These are phyloP conservation scores for Chionis minor DNA, from an alignment of 2,113 vertebrate species.

Conservation along the genomic window DNA sequence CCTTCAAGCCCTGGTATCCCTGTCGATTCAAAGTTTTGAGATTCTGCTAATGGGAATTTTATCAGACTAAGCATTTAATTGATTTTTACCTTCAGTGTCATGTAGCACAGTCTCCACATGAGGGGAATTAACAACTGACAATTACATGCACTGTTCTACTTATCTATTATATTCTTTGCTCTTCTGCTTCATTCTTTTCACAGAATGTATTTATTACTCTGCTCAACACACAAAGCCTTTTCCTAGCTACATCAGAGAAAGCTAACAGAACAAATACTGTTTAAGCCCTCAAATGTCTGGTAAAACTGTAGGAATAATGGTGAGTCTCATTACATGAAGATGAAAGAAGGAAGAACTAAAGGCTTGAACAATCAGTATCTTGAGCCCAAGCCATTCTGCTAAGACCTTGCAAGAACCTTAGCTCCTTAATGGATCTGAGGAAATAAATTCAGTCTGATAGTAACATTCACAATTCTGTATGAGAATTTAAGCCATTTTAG, in stretches of 20 bases:
- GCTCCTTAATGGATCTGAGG: not conserved
- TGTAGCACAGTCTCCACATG: not conserved
- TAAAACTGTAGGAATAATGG: slow-evolving; percentile 1
- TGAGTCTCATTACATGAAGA: not conserved
- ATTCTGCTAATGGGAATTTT: not conserved
- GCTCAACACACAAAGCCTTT: not conserved
- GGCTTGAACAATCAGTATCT: not conserved
- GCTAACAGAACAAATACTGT: not conserved
- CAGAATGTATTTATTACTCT: not conserved
- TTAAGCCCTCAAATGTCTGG: not conserved
- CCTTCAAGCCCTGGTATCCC: not conserved
- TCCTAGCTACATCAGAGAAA: not conserved
- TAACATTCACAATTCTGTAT: not conserved
- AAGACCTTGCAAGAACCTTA: not conserved
- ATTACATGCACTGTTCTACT: not conserved
- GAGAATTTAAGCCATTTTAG: not conserved
- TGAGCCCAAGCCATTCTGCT: not conserved
- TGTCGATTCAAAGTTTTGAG: not conserved
- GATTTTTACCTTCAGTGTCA: not conserved
- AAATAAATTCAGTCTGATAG: not conserved
- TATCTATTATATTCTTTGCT: not conserved
- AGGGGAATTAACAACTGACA: not conserved
- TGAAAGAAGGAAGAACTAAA: not conserved
- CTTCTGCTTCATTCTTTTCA: not conserved
- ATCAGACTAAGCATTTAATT: not conserved